Base-by-base conservation (phyloP, 2,888 invertebrate genomes). In the Unio pictorum region DNA sequence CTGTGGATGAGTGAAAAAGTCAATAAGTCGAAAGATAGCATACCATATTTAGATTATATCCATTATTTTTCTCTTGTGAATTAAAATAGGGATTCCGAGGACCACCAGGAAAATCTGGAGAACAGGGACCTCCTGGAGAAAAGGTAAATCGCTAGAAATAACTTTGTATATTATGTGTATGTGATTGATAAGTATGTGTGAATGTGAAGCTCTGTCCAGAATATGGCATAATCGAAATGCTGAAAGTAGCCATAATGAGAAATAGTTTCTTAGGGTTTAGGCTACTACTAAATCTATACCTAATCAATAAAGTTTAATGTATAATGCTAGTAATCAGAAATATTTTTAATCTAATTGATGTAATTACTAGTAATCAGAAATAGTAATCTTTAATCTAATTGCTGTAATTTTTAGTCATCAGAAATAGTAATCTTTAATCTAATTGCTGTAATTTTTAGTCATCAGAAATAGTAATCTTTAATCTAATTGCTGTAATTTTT, bases 61-160 rank as follows among this genome's bases (percentile, higher is more conserved):
- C 30, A 11, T 26, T 26, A 61, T 28, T 11, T 68, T 56, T 55
- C 26, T 15, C 23, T 64, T 56, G 23, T 15, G 55, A 62, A 23
- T 6, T n/a, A 18, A 68, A 78, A 28, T 65, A 83, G 80, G 86
- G 86, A 23, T 83, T 81, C 74, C 64, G 72, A 58, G 87, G 88
- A 17, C 66, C 80, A 30, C 66, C 80, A 15, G 88, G 88, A 54
- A 66, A 71, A 23, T 56, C 76, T 3, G 88, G 88, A 58, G 81
- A 80, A 63, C 81, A 79, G 54, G 87, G 87, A 18, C 23, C 69
- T 0, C 61, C 68, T 17, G 87, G 87, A 66, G 82, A 84, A 60
- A 79, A 79, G 69, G 86, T 84, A 72, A 73, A 73, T 76, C 69
- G 56, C 59, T 17, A n/a, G 17, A 26, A 57, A n/a, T 23, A 61